Evolutionary conservation across 2,113 vertebrate species (phyloP).

Genomic region (Ivindomyrus marchei): DNA sequence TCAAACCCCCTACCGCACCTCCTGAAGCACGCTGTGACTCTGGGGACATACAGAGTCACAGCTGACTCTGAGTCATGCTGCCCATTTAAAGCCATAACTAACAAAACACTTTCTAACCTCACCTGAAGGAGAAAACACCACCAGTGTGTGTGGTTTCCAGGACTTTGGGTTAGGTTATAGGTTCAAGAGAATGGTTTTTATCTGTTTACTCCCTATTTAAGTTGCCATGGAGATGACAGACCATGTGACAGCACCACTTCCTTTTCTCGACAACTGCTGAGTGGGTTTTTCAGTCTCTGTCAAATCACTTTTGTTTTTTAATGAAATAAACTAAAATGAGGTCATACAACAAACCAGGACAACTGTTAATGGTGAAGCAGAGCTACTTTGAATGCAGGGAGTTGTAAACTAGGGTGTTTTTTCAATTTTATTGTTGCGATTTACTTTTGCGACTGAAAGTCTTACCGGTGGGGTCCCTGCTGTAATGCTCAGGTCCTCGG

Average conservation of each 20-base stretch:
- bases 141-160: neutral
- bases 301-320: neutral
- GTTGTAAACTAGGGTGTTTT: neutral
- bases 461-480: neutral
- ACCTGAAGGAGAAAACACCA: neutral
- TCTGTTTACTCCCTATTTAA: neutral
- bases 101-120: neutral
- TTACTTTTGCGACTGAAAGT: neutral
- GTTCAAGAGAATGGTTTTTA: neutral
- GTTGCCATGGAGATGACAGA: neutral
- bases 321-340: neutral
- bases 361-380: neutral
- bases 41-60: neutral
- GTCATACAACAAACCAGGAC: neutral
- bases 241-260: neutral
- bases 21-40: neutral
- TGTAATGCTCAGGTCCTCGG: neutral
- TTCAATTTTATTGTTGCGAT: neutral
- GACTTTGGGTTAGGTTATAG: neutral
- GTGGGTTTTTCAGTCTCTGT: neutral
- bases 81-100: neutral
- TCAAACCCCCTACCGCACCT: neutral
- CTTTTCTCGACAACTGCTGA: neutral
- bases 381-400: neutral
- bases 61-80: neutral